These are phyloP conservation scores for Poeciliopsis retropinna DNA, from an alignment of 2,113 vertebrate genomes.

Conservation along the genomic window DNA sequence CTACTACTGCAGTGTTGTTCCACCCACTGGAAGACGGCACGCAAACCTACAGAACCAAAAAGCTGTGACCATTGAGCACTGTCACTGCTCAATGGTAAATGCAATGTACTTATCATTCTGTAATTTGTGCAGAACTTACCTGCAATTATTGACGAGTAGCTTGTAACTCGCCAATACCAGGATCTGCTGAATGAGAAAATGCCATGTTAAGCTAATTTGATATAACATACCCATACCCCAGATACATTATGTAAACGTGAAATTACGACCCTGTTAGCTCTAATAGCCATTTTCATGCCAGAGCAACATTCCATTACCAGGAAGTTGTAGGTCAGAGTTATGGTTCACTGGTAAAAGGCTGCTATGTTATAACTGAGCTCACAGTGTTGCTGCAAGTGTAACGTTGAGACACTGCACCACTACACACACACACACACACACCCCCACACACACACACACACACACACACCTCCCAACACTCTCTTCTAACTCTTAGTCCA, in stretches of 20 bases:
- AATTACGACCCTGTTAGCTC: constrained; percentile 5
- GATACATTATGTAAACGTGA: constrained; percentile 5
- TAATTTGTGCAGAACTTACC: not conserved
- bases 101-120: not conserved
- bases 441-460: not conserved
- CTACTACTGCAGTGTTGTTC: not conserved
- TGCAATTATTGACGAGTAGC: not conserved
- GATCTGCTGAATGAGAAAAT: not conserved
- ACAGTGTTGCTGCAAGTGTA: constrained; percentile 42
- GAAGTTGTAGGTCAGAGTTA: constrained; percentile 38
- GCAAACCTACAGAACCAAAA: not conserved
- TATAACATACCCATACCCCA: not conserved
- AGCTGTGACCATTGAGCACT: not conserved
- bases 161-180: not conserved
- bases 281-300: constrained; percentile 33
- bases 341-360: constrained; percentile 40
- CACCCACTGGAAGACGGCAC: not conserved
- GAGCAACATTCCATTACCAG: constrained; percentile 32
- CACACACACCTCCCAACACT: constrained; percentile 10
- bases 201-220: not conserved
- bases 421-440: constrained; percentile 9
- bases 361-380: constrained; percentile 51
- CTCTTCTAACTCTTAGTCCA: constrained; percentile 38
- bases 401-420: constrained; percentile 43
- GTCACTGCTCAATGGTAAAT: not conserved